These are phyloP conservation scores for Oeneis ivallda DNA, from an alignment of 2,888 invertebrate genomes.

Conservation along the genomic window DNA sequence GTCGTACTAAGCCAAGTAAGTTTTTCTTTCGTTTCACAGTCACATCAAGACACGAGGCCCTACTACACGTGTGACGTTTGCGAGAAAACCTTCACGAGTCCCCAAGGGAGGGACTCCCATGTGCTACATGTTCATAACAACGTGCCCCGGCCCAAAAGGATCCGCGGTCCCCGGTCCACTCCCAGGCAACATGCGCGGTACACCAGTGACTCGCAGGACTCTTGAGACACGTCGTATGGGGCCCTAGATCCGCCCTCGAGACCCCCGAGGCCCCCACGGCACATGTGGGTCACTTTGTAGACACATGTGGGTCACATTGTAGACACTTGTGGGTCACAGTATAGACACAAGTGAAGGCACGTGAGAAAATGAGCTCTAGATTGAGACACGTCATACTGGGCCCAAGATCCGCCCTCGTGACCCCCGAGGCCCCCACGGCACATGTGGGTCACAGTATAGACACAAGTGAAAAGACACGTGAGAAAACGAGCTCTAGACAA, in stretches of 20 bases:
- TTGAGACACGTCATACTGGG: neutral
- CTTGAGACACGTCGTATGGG: conserved; percentile 6
- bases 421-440: too few species aligned
- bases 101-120: neutral
- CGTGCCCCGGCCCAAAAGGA: conserved; percentile 6
- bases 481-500: too few species aligned
- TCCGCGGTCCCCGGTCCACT: neutral
- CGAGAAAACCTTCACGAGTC: conserved; percentile 3
- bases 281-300: neutral
- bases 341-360: neutral
- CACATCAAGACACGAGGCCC: neutral
- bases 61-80: neutral
- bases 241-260: neutral
- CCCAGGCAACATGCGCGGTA: neutral
- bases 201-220: conserved; percentile 10
- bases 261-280: neutral
- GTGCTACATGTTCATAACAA: neutral
- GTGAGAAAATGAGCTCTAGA: neutral
- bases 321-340: too few species aligned
- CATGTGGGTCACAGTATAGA: too few species aligned
- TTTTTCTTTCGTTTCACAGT: neutral
- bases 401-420: too few species aligned
- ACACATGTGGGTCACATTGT: too few species aligned
- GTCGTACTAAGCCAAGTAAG: neutral
- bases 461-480: too few species aligned